Conservation (phyloP, 1,140 invertebrate genomes). For the Colletes gigas region DNA sequence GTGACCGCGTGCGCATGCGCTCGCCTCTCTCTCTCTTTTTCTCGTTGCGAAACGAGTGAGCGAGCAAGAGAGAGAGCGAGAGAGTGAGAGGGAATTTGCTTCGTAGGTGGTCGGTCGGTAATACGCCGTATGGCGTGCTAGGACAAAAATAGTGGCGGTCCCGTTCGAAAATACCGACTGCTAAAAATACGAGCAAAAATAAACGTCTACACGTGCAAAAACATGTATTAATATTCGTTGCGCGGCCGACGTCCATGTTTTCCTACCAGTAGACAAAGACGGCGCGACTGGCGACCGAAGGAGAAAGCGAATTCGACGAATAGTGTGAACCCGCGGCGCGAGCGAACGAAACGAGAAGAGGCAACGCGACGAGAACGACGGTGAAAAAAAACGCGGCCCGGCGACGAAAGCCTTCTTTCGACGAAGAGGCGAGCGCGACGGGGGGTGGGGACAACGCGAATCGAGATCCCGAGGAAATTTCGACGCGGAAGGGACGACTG, state of each 20-base stretch:
- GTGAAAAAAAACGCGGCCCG: background rate
- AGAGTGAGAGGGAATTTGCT: background rate
- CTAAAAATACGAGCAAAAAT: constrained; percentile 73
- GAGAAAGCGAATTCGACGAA: background rate
- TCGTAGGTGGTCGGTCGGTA: constrained; percentile 48
- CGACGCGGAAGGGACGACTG: too few relatives aligned
- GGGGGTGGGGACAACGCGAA: too few relatives aligned
- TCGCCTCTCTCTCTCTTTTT: background rate
- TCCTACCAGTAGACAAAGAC: constrained; percentile 2
- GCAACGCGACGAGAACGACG: background rate
- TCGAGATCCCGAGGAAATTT: too few relatives aligned
- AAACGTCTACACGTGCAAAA: constrained; percentile 70
- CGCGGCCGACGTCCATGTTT: constrained; percentile 44
- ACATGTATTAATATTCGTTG: constrained; percentile 69
- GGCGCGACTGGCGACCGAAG: background rate
- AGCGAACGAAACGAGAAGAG: too few relatives aligned
- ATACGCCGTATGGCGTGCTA: constrained; percentile 52
- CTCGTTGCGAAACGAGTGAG: background rate
- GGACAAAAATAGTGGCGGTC: constrained; percentile 69
- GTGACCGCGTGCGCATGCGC: constrained; percentile 12
- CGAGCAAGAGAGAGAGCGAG: background rate
- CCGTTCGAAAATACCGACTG: constrained; percentile 70
- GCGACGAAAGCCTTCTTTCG: too few relatives aligned
- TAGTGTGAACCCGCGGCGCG: constrained; percentile 5
- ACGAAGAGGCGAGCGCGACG: too few relatives aligned